Percentiles rank a stretch among this genome's conserved stretches.
Conservation (phyloP, 2,888 invertebrate species). For the Lasioglossum figueresi region DNA sequence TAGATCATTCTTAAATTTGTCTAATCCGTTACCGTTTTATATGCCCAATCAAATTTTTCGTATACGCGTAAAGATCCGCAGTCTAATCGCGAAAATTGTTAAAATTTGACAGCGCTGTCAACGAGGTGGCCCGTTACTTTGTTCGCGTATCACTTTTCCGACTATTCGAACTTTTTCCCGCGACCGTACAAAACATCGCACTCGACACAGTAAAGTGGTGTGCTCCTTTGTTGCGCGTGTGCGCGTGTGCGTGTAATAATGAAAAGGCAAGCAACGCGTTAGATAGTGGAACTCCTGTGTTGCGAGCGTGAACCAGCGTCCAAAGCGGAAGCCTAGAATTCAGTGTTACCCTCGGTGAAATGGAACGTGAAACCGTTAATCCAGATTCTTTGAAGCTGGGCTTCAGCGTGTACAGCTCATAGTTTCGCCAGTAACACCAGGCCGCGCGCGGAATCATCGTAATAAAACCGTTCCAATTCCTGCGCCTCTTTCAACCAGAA, state of each 20-base stretch:
- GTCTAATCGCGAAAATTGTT: not conserved
- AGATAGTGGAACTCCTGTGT: slow-evolving; percentile 38
- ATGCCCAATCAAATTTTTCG: too few species aligned
- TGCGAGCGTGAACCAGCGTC: slow-evolving; percentile 36
- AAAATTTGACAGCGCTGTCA: not conserved
- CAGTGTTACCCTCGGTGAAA: slow-evolving; percentile 58
- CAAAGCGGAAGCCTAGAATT: slow-evolving; percentile 46
- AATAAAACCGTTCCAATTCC: slow-evolving; percentile 18
- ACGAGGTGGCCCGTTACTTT: not conserved
- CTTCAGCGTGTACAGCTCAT: slow-evolving; percentile 32
- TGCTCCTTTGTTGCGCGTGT: not conserved
- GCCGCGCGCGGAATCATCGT: slow-evolving; percentile 6
- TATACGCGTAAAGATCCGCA: too few species aligned
- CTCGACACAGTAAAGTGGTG: not conserved
- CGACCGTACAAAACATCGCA: not conserved
- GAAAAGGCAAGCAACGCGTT: slow-evolving; percentile 33
- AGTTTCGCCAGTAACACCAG: slow-evolving; percentile 29
- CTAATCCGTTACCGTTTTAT: too few species aligned
- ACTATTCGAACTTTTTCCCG: not conserved
- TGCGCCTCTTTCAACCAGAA: slow-evolving; percentile 12
- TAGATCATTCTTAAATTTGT: too few species aligned
- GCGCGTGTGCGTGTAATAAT: slow-evolving; percentile 31
- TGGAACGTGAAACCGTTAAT: slow-evolving; percentile 63
- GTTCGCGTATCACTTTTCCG: not conserved
- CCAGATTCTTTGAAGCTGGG: slow-evolving; percentile 62